These are phyloP conservation scores for Harpagus bidentatus DNA, from an alignment of 2,113 vertebrate genomes.

Conservation along the genomic window DNA sequence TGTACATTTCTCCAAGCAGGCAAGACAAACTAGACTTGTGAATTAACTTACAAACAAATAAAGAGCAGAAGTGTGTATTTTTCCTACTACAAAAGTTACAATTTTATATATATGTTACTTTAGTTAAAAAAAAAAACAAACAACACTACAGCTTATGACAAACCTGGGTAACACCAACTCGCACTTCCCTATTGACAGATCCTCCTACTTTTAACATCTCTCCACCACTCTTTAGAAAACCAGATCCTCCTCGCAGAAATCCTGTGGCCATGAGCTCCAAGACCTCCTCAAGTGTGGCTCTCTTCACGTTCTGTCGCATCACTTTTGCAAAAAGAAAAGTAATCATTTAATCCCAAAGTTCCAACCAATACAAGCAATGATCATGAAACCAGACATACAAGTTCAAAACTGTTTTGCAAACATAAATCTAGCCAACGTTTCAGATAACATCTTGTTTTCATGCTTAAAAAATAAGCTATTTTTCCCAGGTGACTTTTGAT, in stretches of 20 bases:
- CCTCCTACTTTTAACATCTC: slow-evolving; percentile 98
- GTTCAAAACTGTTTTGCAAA: background rate
- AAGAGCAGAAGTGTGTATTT: background rate
- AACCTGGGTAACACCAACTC: slow-evolving; percentile 98
- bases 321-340: slow-evolving; percentile 72
- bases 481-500: background rate
- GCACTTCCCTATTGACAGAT: slow-evolving; percentile 95
- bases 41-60: background rate
- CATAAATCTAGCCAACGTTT: background rate
- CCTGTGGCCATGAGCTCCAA: slow-evolving; percentile 97
- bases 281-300: slow-evolving; percentile 93
- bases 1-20: background rate
- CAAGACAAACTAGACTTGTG: background rate
- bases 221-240: slow-evolving; percentile 96
- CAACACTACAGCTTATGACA: slow-evolving; percentile 26
- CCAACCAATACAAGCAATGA: background rate
- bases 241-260: slow-evolving; percentile 94
- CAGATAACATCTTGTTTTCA: background rate
- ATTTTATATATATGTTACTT: background rate
- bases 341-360: background rate
- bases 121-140: background rate
- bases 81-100: background rate
- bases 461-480: background rate
- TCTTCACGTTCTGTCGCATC: slow-evolving; percentile 97
- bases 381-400: background rate